A percentile compares a stretch with the other conserved stretches of the same genome.
Conservation (phyloP, 2,113 vertebrate species). For the Pelusios castaneus region DNA sequence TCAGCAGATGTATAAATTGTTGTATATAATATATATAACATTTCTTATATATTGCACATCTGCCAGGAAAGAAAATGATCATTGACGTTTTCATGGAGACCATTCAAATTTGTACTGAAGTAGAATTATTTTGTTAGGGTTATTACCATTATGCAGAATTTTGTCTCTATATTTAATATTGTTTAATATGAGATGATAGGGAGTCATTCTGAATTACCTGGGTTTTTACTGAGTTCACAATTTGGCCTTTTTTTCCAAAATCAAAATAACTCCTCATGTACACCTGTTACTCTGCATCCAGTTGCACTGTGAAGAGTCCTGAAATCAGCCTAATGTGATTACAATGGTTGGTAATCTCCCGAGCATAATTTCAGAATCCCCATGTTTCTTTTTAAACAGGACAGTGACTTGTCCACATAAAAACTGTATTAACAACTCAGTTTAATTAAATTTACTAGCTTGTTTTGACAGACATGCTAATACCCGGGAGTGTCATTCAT, state of each 20-base stretch:
- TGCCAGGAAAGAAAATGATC: neutral
- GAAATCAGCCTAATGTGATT: neutral
- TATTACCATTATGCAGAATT: neutral
- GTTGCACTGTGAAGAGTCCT: neutral
- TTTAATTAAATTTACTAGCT: neutral
- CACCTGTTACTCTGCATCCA: slow-evolving; percentile 26
- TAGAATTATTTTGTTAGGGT: slow-evolving; percentile 28
- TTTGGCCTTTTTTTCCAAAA: neutral
- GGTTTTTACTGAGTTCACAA: neutral
- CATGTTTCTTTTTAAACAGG: neutral
- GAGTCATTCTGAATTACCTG: neutral
- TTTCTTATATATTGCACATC: neutral
- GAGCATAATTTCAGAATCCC: slow-evolving; percentile 9
- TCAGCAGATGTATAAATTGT: slow-evolving; percentile 6
- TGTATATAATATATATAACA: neutral
- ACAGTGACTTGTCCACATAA: neutral
- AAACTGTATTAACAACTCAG: neutral
- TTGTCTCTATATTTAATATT: neutral
- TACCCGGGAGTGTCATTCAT: slow-evolving; percentile 12
- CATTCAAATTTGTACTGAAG: slow-evolving; percentile 27
- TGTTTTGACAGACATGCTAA: neutral
- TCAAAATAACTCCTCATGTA: neutral
- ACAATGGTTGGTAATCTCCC: slow-evolving; percentile 4
- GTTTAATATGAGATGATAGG: neutral
- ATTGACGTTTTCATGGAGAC: slow-evolving; percentile 5